Base-by-base conservation (phyloP, 2,797 vertebrate species). In the Sparus aurata region DNA sequence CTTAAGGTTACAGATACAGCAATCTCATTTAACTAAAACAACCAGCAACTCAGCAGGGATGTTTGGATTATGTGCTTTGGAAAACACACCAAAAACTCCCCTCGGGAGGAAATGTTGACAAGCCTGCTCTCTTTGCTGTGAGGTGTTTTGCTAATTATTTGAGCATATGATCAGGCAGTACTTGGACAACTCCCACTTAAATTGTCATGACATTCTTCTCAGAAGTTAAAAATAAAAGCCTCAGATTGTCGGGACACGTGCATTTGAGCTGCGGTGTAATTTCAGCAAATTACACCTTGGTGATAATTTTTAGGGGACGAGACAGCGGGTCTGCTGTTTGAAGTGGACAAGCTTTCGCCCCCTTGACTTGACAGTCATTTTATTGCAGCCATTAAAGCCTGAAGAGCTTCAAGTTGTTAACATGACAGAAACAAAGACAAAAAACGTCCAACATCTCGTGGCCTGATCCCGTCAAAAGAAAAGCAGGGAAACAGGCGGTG, bases 331-430 rank as follows among this genome's bases (percentile, higher is more conserved):
- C 64, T 62, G 54, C 75, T n/a, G 49, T 75, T 71, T 82, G 66
- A 85, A 85, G 71, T 67, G 67, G 69, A 77, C 17, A 71, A 78
- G 50, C 61, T 70, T 77, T 87, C 16, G 38, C 71, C 81, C 80
- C 80, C 69, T 91, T 68, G 79, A 79, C 81, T 75, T 86, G 80
- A 89, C 79, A 82, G 66, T 61, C 52, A n/a, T 82, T 93, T 93
- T 91, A 94, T 77, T 77, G 84, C 49, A 54, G 66, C 87, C 79
- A 84, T 88, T 91, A 91, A 92, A 90, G 54, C 49, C 41, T 58
- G 66, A 88, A 91, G 87, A 83, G 87, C 75, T 86, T 77, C 30
- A 53, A 82, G 84, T 87, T 92, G 83, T 91, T 92, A 92, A 92
- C 81, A 87, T 77, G 79, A 87, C 75, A 80, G 76, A 85, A 82